These are phyloP conservation scores for Alsophila aescularia DNA, from an alignment of 2,888 invertebrate genomes.

Conservation along the genomic window DNA sequence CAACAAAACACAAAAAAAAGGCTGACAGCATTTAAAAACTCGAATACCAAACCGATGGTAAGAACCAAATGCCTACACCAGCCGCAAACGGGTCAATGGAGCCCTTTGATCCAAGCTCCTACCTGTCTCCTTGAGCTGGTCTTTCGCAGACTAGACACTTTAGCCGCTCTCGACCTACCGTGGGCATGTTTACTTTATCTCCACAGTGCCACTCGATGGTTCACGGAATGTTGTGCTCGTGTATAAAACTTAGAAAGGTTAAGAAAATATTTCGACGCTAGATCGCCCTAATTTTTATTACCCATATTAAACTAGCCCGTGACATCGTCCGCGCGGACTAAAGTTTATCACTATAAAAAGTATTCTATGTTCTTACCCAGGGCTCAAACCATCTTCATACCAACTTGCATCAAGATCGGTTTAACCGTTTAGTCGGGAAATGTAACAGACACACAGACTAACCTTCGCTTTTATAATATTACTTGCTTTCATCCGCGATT, in stretches of 20 bases:
- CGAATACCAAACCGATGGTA: constrained; percentile 44
- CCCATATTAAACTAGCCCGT: no score
- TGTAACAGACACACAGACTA: no score
- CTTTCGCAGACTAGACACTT: constrained; percentile 75
- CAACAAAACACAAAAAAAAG: neutral
- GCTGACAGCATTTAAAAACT: neutral
- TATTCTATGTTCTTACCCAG: no score
- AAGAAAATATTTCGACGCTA: neutral
- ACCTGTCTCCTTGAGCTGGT: constrained; percentile 71
- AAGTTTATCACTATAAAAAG: no score
- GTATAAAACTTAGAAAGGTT: neutral
- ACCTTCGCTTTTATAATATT: no score
- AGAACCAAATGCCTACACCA: constrained; percentile 54
- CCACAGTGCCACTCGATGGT: constrained; percentile 40
- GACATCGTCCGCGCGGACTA: no score
- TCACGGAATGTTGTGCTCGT: constrained; percentile 16
- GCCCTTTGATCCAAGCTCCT: constrained; percentile 76
- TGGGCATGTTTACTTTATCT: constrained; percentile 62
- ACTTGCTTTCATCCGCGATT: no score
- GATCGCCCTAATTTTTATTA: neutral
- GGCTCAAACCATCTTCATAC: no score
- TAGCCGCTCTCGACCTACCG: constrained; percentile 53
- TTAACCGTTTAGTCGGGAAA: no score
- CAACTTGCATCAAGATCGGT: no score
- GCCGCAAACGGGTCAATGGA: constrained; percentile 75